phyloP scores from a whole-genome alignment of 1,140 invertebrate species.

The Elysia chlorotica region DNA sequence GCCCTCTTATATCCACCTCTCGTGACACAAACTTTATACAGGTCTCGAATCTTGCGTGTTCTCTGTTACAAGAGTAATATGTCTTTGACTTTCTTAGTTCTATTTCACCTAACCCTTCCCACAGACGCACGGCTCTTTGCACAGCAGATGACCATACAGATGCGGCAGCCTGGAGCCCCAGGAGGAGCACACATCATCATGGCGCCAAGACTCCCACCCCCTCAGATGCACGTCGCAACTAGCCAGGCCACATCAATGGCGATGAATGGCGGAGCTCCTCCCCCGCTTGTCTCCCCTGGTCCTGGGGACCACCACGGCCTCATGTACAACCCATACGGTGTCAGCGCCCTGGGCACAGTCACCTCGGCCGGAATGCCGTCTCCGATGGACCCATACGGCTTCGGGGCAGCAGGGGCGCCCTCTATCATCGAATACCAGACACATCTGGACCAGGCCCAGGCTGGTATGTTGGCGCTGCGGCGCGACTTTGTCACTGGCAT shows the following conservation, averaged over 20 bases:
- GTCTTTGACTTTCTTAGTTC: too few species aligned
- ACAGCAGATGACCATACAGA: constrained; percentile 33
- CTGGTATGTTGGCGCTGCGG: constrained; percentile 52
- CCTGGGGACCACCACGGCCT: constrained; percentile 16
- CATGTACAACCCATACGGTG: constrained; percentile 19
- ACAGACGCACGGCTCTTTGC: constrained; percentile 42
- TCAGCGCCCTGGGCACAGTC: constrained; percentile 37
- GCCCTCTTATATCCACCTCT: too few species aligned
- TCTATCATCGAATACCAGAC: constrained; percentile 51
- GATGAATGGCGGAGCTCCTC: constrained; percentile 48
- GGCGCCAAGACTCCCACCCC: constrained; percentile 36
- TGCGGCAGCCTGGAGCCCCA: constrained; percentile 38
- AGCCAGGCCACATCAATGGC: constrained; percentile 31
- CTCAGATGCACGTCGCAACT: constrained; percentile 24
- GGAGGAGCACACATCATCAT: constrained; percentile 44
- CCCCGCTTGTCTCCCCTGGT: constrained; percentile 51
- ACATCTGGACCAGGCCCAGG: constrained; percentile 41
- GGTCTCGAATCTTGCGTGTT: too few species aligned
- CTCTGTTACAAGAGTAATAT: too few species aligned
- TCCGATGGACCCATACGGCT: constrained; percentile 30
- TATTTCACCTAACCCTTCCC: too few species aligned
- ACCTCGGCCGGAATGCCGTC: constrained; percentile 50
- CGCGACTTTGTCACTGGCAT: constrained; percentile 21
- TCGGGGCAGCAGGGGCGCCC: constrained; percentile 38
- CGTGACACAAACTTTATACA: too few species aligned